Conservation (phyloP, 2,113 vertebrate species). For the Turnix velox region DNA sequence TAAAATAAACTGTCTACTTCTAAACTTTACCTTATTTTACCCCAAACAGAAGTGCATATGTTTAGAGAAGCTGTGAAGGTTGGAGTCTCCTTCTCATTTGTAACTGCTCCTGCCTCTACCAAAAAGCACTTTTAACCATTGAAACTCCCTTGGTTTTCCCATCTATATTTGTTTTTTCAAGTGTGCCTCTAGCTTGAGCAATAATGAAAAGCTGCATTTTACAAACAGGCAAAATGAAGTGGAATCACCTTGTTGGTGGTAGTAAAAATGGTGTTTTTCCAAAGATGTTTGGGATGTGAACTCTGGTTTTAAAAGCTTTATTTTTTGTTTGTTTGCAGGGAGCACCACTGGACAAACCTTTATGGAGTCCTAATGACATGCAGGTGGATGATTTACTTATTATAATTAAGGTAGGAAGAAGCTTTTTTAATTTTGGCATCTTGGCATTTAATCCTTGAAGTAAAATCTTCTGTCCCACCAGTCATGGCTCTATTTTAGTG, state of each 20-base stretch:
- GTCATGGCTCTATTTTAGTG: neutral
- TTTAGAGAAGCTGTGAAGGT: neutral
- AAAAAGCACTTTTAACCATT: neutral
- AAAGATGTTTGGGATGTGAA: neutral
- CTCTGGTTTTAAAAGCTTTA: neutral
- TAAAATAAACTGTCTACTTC: neutral
- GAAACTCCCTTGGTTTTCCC: neutral
- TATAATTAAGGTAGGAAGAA: conserved; percentile 55
- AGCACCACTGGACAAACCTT: conserved; percentile 37
- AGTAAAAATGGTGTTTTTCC: neutral
- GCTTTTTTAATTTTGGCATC: neutral
- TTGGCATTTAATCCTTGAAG: neutral
- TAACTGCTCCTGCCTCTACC: neutral
- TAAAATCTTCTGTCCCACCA: fast-evolving
- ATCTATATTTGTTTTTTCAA: neutral
- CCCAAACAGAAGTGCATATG: neutral
- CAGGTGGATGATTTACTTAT: conserved; percentile 37
- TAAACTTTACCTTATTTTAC: neutral
- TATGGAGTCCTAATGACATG: conserved; percentile 61
- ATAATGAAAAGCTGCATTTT: neutral
- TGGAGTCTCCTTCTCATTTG: neutral
- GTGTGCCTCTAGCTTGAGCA: neutral
- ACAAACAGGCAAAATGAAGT: neutral
- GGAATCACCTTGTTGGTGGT: neutral
- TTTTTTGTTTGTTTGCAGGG: conserved; percentile 8